Base-by-base conservation (phyloP, 2,888 invertebrate species). In the Chrysodeixis includens region DNA sequence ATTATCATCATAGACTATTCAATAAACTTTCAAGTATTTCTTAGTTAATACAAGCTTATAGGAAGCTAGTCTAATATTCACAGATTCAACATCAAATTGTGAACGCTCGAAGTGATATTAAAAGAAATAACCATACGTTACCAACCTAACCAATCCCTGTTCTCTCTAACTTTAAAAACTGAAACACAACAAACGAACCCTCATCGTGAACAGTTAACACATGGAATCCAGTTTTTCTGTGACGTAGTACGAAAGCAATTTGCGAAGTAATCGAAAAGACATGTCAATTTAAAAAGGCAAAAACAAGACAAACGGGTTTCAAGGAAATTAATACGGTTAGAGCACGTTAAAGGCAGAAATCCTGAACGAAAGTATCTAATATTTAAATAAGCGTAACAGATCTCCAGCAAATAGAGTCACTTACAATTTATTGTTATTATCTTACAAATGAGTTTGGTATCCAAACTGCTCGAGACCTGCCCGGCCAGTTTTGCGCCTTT, bases 371-470 rank as follows among this genome's bases (percentile, higher is more conserved):
- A 20, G 46, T 8, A 20, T 20, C 46, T 10, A 20, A 49, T 49
- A 49, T 49, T 49, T 10, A 49, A 49, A 49, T 49, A 49, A 20
- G 46, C 46, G 46, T 20, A 20, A 49, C 46, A 49, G 10, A 49
- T 49, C 10, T 20, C 5, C 46, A 4, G 46, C 1, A 49, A 18
- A 49, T 49, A 49, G 46, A 49, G 20, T 10, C 46, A 20, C 16
- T 18, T 18, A 20, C 46, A 20, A 49, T 49, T 49, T 49, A 49
- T 49, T 49, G 46, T 20, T 20, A 49, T 49, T 20, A 4, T 10
- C 20, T 49, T 9, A 40, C 35, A 40, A 40, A 40, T n/a, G 40
- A n/a, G n/a, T 3, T n/a, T n/a, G 5, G 40, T n/a, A 40, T 40
- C 5, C 14, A n/a, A 40, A 40, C 40, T 5, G n/a, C 40, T 40